Percentiles rank a stretch among this genome's conserved stretches.
Evolutionary conservation across 2,113 vertebrate genomes (phyloP).

Genomic region (Cromileptes altivelis): DNA sequence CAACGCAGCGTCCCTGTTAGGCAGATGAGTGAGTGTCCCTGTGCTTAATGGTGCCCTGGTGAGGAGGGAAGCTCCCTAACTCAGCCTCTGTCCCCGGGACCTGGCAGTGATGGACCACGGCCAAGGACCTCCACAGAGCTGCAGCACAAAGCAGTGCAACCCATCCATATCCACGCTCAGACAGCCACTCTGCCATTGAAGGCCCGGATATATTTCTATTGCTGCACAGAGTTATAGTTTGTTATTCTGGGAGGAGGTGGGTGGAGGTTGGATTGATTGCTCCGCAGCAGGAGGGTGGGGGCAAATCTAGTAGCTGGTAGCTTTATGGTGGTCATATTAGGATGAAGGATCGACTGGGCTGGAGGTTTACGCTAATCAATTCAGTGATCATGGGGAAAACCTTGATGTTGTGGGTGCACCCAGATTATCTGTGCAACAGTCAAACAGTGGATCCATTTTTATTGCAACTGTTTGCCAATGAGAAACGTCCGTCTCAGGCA

Average conservation of each 20-base stretch:
- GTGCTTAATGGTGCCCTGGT: slow-evolving; percentile 36
- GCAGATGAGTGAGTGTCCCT: slow-evolving; percentile 49
- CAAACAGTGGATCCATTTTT: neutral
- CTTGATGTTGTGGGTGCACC: neutral
- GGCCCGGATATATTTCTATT: slow-evolving; percentile 35
- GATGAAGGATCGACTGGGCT: slow-evolving; percentile 7
- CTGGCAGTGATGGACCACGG: slow-evolving; percentile 63
- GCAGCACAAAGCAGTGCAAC: slow-evolving; percentile 40
- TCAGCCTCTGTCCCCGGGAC: slow-evolving; percentile 57
- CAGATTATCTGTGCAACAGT: neutral
- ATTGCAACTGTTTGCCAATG: slow-evolving; percentile 25
- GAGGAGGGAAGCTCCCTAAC: slow-evolving; percentile 46
- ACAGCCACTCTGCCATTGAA: slow-evolving; percentile 34
- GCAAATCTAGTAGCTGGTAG: neutral
- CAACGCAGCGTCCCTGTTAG: slow-evolving; percentile 28
- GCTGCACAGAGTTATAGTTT: slow-evolving; percentile 50
- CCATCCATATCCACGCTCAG: slow-evolving; percentile 53
- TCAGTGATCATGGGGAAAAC: slow-evolving; percentile 9
- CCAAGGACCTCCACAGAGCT: slow-evolving; percentile 45
- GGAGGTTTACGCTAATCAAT: slow-evolving; percentile 26
- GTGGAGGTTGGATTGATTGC: slow-evolving; percentile 40
- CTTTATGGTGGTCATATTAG: slow-evolving; percentile 27
- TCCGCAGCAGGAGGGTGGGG: slow-evolving; percentile 19
- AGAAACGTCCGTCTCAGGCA: neutral
- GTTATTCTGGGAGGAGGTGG: slow-evolving; percentile 41